Evolutionary conservation across 1,140 invertebrate genomes (phyloP), one percentile per base, ranked within the genome.

Genomic region (Hylyphantes graminicola): DNA sequence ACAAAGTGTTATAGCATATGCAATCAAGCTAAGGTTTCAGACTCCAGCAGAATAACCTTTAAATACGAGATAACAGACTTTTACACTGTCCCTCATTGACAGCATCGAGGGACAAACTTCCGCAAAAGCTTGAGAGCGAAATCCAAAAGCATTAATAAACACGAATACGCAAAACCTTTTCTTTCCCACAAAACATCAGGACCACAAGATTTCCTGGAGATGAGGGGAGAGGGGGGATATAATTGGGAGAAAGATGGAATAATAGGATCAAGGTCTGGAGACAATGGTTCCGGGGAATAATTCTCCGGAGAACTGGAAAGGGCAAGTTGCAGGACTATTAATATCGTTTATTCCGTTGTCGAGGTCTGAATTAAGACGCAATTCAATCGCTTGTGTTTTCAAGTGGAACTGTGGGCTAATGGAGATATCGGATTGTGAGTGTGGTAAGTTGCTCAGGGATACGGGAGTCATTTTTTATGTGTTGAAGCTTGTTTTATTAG

Each of bases 341-440:
- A 83, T 83, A 83, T 83, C 80, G 75, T 83, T 83, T 83, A 83
- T 83, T 83, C 63, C 79, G 73, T 81, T 73, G 79, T 61, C 68
- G 68, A 81, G 11, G 54, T 57, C 57, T 21, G 80, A 65, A 74
- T 75, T 83, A 83, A 83, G 72, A 55, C 10, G 80, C 17, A 83
- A 83, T 73, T 83, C 80, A 67, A 83, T 83, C 68, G 48, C 63
- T 63, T 50, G 10, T 51, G 64, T 53, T 35, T 70, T 70, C 48
- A 50, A 70, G 67, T 21, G 76, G 76, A 78, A 35, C 35, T 35
- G 35, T 35, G 35, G 35, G 5, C 35, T 55, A 57, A 74, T 17
- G 48, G 72, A 74, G n/a, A n/a, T 53, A 68, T 68, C 51, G 65
- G 51, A 68, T 50, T 15, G 6, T 70, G 17, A 15, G 50, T 53